Evolutionary conservation across 2,113 vertebrate species (phyloP), one percentile per base, ranked within the genome.

Genomic region (Pluvianellus socialis): DNA sequence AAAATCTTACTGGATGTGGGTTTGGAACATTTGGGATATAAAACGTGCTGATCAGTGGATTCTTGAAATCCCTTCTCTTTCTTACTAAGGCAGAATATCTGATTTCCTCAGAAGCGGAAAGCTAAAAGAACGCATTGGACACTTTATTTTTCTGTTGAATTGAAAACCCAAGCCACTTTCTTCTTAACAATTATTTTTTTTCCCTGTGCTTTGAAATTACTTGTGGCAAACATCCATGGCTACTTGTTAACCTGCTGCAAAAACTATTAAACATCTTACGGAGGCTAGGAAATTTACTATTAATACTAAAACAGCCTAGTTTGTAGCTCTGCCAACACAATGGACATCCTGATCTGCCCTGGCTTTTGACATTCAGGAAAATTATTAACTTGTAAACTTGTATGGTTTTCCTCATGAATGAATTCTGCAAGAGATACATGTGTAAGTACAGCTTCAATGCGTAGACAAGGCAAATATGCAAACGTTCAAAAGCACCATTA

Each of bases 361-460:
- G 59, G 73, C 44, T 91, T 94, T 92, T 96, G 94, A 86, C 92
- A 82, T 94, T 86, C 91, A 81, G 86, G 94, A 68, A 74, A 97
- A 97, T 98, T 1, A 98, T 97, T 97, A 97, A 97, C 97, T 86
- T 86, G 47, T 74, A 66, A 74, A 58, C 94, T 87, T 94, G 85
- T 91, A 66, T 52, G 35, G 76, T 94, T 96, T 97, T 97, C 96
- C 89, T 97, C 95, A 92, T 97, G 96, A 97, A 98, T 97, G 96
- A 95, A 89, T 95, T 94, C 95, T 97, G 92, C 91, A 92, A 89
- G 82, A 95, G 92, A 89, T 95, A 94, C 92, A 83, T 42, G 53
- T 97, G 87, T 97, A 94, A 94, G 79, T 75, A 94, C 85, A 87
- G 61, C 83, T 90, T 89, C 86, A 86, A 35, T 80, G 68, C 4